phyloP scores from a whole-genome alignment of 1,140 invertebrate genomes.

The Apis dorsata region DNA sequence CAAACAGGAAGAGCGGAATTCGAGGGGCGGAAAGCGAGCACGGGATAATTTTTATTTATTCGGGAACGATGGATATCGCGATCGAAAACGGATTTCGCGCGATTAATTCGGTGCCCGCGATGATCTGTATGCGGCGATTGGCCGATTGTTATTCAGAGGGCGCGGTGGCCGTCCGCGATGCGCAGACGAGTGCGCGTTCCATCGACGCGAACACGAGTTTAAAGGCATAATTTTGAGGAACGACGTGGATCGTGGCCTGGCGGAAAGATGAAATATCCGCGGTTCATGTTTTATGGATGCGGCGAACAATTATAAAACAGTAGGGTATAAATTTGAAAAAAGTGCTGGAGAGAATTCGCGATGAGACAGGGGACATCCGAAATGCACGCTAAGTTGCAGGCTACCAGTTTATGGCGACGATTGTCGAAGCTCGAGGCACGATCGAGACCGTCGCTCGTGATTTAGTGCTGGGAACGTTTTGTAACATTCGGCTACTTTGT shows the following conservation, averaged over 20 bases:
- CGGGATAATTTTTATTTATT: background rate
- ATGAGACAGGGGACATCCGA: background rate
- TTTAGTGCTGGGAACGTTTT: too few relatives aligned
- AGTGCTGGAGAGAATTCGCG: background rate
- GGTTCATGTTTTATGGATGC: conserved; percentile 36
- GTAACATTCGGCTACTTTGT: too few relatives aligned
- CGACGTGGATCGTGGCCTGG: background rate
- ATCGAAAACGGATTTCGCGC: background rate
- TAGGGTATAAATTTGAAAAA: conserved; percentile 43
- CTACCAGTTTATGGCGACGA: background rate
- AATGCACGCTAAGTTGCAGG: background rate
- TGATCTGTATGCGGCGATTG: background rate
- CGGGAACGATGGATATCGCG: background rate
- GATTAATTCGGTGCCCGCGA: conserved; percentile 14
- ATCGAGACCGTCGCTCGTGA: too few relatives aligned
- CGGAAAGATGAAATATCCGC: conserved; percentile 36
- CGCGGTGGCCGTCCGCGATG: conserved; percentile 2
- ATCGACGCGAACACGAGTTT: conserved; percentile 3
- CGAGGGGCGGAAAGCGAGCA: background rate
- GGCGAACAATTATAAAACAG: conserved; percentile 39
- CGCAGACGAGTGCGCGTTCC: background rate
- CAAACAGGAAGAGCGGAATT: conserved; percentile 41
- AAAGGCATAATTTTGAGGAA: conserved; percentile 39
- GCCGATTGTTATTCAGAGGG: conserved; percentile 37
- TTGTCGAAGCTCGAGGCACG: background rate